Percentiles rank a stretch among this genome's conserved stretches.
These are phyloP conservation scores for Morpho achilles DNA, from an alignment of 2,888 invertebrate genomes.

Conservation along the genomic window DNA sequence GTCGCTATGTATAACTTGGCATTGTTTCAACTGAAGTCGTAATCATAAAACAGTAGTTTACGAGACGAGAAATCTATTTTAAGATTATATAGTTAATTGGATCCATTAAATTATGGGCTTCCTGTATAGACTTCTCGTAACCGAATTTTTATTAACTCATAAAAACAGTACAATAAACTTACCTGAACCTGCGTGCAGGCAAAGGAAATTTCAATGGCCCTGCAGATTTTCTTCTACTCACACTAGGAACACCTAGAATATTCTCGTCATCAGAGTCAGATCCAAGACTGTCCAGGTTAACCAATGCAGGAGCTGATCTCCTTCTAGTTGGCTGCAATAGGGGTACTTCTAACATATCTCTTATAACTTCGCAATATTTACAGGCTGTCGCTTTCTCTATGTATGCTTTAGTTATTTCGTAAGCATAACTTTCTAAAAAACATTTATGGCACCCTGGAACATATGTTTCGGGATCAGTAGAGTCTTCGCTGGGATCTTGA, in stretches of 20 bases:
- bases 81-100: not conserved
- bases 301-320: constrained; percentile 78
- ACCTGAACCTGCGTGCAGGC: constrained; percentile 66
- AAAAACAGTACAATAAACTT: constrained; percentile 27
- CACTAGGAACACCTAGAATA: constrained; percentile 66
- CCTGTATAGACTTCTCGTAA: too few species aligned
- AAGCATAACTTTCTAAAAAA: constrained; percentile 72
- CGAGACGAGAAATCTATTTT: constrained; percentile 7
- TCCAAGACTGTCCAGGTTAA: constrained; percentile 65
- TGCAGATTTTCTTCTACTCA: constrained; percentile 75
- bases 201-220: constrained; percentile 65
- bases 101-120: too few species aligned
- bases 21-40: not conserved
- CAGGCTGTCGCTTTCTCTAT: constrained; percentile 63
- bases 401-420: constrained; percentile 67
- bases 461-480: constrained; percentile 61
- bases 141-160: constrained; percentile 6
- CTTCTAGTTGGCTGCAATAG: constrained; percentile 64
- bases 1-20: constrained; percentile 5
- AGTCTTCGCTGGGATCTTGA: constrained; percentile 65
- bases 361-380: constrained; percentile 73
- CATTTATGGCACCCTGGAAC: constrained; percentile 72
- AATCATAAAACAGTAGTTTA: constrained; percentile 5
- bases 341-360: constrained; percentile 66
- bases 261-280: constrained; percentile 67